Base-by-base conservation (phyloP, 2,113 vertebrate genomes). In the Puntigrus tetrazona region DNA sequence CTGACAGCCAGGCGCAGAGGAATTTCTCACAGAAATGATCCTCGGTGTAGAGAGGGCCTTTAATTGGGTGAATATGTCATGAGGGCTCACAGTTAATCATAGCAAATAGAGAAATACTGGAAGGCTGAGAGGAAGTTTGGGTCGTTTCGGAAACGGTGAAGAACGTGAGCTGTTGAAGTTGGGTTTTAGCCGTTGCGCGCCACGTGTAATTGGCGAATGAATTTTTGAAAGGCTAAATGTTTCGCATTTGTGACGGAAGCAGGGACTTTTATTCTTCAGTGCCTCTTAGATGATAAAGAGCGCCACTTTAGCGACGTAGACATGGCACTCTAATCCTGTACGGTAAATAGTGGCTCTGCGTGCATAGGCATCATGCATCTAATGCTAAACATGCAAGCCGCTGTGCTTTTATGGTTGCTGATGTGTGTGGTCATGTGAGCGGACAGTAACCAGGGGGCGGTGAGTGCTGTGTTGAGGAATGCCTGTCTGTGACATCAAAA, bases 31-130 rank as follows among this genome's bases (percentile, higher is more conserved):
- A 82, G 79, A 81, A 86, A 84, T 47, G 52, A 72, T 75, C 76
- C 83, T 72, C 76, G 41, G 81, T 85, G 69, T 20, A 70, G 82
- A 76, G 67, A 76, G 69, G 0, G 9, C 75, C 78, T 43, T 80
- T 93, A 92, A 92, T 91, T 92, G 91, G 91, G 25, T 29, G 86
- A 91, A 72, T 86, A 85, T 89, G 89, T 89, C 90, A 89, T 74
- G 18, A 20, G 25, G 50, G 78, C 72, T 67, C 6, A 76, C 72
- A 89, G 84, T 88, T 90, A 88, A 89, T 91, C 86, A 90, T 78
- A 78, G 63, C 87, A 76, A 73, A 84, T 67, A 57, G 31, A 79
- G 70, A 18, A 52, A 85, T 34, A 80, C 65, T 81, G 85, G 84
- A 59, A 81, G 81, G 73, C n/a, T 9, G 57, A 69, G 22, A 83